Conservation (phyloP, 2,888 invertebrate species). For the Temnothorax rugatulus region DNA sequence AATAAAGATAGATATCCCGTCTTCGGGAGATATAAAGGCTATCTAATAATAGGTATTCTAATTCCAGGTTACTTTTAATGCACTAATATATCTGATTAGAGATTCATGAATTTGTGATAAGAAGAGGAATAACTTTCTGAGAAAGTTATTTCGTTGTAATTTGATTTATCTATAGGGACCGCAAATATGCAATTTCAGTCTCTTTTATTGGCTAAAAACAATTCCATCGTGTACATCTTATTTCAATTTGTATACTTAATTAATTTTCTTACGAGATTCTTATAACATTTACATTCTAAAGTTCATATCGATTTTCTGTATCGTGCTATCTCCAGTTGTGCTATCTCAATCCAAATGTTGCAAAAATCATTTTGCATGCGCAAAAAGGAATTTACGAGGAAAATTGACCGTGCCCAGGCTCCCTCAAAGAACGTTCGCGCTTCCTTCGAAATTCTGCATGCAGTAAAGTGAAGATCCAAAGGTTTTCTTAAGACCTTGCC, state of each 20-base stretch:
- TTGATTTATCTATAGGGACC: background rate
- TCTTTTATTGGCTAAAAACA: background rate
- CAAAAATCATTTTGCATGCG: background rate
- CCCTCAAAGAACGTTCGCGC: slow-evolving; percentile 1
- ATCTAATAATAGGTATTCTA: slow-evolving; percentile 38
- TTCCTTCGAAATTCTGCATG: slow-evolving; percentile 39
- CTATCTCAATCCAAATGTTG: background rate
- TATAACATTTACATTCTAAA: background rate
- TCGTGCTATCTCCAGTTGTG: background rate
- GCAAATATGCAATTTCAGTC: slow-evolving; percentile 14
- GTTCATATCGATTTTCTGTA: background rate
- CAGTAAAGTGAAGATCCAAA: slow-evolving; percentile 40
- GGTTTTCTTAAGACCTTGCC: slow-evolving; percentile 59
- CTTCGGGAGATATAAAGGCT: background rate
- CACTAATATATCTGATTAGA: slow-evolving; percentile 14
- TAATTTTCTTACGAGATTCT: background rate
- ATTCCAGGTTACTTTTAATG: slow-evolving; percentile 16
- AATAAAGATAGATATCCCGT: slow-evolving; percentile 19
- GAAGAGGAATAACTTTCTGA: slow-evolving; percentile 12
- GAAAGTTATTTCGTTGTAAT: slow-evolving; percentile 11
- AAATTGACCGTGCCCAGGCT: slow-evolving; percentile 9
- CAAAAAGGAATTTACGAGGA: slow-evolving; percentile 2
- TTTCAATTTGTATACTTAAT: slow-evolving; percentile 10
- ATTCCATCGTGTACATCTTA: background rate
- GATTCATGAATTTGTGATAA: slow-evolving; percentile 15